A percentile compares a stretch with the other conserved stretches of the same genome.
Conservation (phyloP, 2,113 vertebrate species). For the Eonycteris spelaea region DNA sequence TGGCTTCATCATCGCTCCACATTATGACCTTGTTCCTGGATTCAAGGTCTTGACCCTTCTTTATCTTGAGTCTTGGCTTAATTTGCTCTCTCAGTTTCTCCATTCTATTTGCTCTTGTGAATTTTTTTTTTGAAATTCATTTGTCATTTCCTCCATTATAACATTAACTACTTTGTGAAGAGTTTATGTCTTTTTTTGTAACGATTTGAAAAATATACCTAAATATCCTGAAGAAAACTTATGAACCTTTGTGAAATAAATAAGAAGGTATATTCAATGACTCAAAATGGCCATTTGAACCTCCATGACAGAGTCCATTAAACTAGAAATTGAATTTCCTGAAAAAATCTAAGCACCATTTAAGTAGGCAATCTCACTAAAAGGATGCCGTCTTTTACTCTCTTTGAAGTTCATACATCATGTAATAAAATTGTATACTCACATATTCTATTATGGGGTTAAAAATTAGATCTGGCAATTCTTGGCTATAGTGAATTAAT, state of each 20-base stretch:
- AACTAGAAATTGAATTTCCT: neutral
- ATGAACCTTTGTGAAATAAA: neutral
- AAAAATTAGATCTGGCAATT: constrained; percentile 26
- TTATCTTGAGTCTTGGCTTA: neutral
- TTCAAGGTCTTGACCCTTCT: neutral
- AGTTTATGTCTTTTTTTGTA: neutral
- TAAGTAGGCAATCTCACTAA: neutral
- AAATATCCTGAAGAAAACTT: neutral
- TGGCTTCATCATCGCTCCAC: neutral
- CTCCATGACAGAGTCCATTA: neutral
- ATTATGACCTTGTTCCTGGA: neutral
- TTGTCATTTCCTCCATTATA: neutral
- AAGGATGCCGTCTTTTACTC: neutral
- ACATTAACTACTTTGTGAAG: neutral
- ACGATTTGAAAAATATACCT: neutral
- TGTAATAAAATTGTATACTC: neutral
- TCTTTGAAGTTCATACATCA: neutral
- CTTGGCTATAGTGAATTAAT: neutral
- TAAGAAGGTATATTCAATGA: neutral
- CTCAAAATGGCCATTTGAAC: neutral
- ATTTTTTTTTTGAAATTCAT: neutral
- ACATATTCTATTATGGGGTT: neutral
- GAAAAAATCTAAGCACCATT: neutral
- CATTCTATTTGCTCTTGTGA: neutral
- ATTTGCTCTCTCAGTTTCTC: neutral